Evolutionary conservation across 2,888 invertebrate species (phyloP), one percentile per base, ranked within the genome.

Genomic region (Zaprionus obscuricornis): DNA sequence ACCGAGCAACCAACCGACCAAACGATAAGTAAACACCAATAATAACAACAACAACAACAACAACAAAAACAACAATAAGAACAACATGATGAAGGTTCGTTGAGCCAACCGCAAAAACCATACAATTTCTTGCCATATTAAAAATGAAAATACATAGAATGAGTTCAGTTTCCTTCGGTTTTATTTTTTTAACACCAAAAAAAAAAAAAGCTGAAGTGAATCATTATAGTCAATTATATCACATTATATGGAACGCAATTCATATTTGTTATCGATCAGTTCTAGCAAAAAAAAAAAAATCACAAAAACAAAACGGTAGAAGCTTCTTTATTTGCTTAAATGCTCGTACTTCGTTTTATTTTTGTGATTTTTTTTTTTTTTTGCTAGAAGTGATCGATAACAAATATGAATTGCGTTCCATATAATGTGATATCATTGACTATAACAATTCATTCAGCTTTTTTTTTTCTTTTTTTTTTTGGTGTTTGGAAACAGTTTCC

Each of bases 11-110:
- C 72, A 40, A 60, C 39, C 76, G 66, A 67, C 57, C 72, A 40
- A 60, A 34, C 62, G 77, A 85, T 79, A 79, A 79, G 76, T 85
- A 78, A 51, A 59, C 74, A 66, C 13, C 50, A 51, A 46, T 55
- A 39, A 45, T 54, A 57, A 42, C 64, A 56, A 43, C 56, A 66
- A 50, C 39, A 31, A 13, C 26, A 50, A 42, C 18, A 43, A 55
- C 74, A 66, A 14, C 50, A 51, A 46, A 54, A 39, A 45, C 60
- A 57, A 42, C 64, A 56, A 43, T 54, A 66, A 50, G 34, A 31
- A 13, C 26, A 50, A 42, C 18, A 43, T 52, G 22, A 34, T 8
- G 29, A 22, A 36, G 27, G 47, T 58, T 43, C 54, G 45, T 70
- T 57, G 49, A 56, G 57, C 33, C 49, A 46, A 51, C 65, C 56